Evolutionary conservation across 1,140 invertebrate species (phyloP), one percentile per base, ranked within the genome.

Genomic region (Heterodera schachtii): DNA sequence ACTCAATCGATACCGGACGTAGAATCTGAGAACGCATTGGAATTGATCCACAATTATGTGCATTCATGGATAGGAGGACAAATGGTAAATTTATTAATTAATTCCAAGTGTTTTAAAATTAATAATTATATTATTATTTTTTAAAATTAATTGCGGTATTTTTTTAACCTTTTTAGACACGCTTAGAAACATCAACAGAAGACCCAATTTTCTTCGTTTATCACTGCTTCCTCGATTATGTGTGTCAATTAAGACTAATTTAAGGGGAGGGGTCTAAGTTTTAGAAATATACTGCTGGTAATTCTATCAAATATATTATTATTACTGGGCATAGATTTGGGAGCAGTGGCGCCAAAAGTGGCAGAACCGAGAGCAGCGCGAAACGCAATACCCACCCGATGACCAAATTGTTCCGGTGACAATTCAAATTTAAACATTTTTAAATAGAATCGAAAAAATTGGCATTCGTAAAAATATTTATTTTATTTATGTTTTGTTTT

Each of bases 181-280:
- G 19, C 13, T 64, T 64, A 19, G 11, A 19, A 16, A 86, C 85
- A 3, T 80, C 84, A 46, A 82, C 85, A 1, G 84, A 85, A 60
- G 84, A 85, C 70, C 84, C 84, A 13, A 79, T 87, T 8, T 82
- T 85, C 69, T 87, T 82, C 82, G 82, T 75, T 21, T 69, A 87
- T 41, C 87, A 87, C 71, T 86, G 83, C 46, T 91, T 90, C 84
- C 84, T 91, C 8, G 91, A 91, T 83, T 86, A 81, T 64, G 75
- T 87, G 86, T 52, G 49, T 52, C 11, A 52, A 52, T 52, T 8
- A 52, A 52, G 6, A 8, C 49, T 8, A 52, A 52, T 52, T 8
- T 8, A 52, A 52, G 11, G 0, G 11, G 11, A 52, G 11, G 11
- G 11, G 11, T 52, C 11, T 52, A 52, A 52, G 11, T 52, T 8